These are phyloP conservation scores for Exocentrus adspersus DNA, from an alignment of 2,888 invertebrate genomes.

Conservation along the genomic window DNA sequence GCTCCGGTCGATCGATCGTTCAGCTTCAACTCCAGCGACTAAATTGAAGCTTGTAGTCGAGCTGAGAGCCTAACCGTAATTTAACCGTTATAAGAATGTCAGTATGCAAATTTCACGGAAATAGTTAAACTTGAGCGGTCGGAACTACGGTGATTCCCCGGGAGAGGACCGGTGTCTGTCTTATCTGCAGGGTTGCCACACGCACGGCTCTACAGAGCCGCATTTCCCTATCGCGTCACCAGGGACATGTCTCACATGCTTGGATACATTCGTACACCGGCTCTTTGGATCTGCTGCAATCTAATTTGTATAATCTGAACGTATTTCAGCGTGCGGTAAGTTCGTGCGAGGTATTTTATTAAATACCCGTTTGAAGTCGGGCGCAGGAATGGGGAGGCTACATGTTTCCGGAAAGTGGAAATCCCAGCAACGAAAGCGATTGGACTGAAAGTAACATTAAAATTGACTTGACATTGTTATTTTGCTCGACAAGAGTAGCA, in stretches of 20 bases:
- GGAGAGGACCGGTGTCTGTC: slow-evolving; percentile 48
- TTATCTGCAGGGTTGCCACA: slow-evolving; percentile 54
- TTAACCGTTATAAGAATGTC: slow-evolving; percentile 15
- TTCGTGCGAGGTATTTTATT: background rate
- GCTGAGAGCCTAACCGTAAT: background rate
- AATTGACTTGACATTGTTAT: too few species aligned
- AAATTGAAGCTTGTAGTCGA: background rate
- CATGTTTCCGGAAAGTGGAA: too few species aligned
- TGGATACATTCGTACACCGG: slow-evolving; percentile 2
- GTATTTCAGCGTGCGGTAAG: background rate
- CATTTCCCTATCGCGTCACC: slow-evolving; percentile 53
- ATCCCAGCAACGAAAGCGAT: too few species aligned
- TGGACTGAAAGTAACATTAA: too few species aligned
- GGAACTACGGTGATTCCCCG: slow-evolving; percentile 51
- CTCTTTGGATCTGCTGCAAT: background rate
- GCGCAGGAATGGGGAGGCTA: too few species aligned
- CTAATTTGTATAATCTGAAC: background rate
- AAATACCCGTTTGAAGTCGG: background rate
- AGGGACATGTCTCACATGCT: slow-evolving; percentile 50
- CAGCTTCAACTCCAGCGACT: background rate
- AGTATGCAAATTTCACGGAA: slow-evolving; percentile 30
- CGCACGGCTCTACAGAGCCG: slow-evolving; percentile 52
- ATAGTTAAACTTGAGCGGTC: slow-evolving; percentile 42
- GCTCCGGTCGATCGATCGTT: too few species aligned
- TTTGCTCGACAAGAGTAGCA: too few species aligned